Evolutionary conservation across 2,888 invertebrate species (phyloP).

Genomic region (Watsonalla binaria): DNA sequence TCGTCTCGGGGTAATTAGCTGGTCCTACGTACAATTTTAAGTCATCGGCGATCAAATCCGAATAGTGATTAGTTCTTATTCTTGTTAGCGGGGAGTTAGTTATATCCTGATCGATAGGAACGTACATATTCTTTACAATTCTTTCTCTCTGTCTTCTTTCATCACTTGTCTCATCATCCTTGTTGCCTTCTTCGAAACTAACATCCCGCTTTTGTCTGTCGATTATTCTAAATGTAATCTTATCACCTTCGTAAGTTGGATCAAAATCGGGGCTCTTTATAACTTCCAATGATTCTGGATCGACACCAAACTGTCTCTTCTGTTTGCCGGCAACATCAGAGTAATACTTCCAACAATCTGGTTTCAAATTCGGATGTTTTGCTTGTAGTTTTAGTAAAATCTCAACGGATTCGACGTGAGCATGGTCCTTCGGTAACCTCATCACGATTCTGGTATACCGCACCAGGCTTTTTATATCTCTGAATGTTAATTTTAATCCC

Average conservation of each 20-base stretch:
- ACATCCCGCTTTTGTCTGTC: conserved; percentile 61
- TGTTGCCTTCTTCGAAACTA: conserved; percentile 39
- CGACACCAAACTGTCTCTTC: conserved; percentile 67
- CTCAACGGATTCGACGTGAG: conserved; percentile 53
- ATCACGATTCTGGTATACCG: conserved; percentile 63
- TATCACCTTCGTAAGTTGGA: conserved; percentile 49
- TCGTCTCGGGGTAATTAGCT: conserved; percentile 54
- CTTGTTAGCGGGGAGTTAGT: conserved; percentile 47
- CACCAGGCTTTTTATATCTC: conserved; percentile 52
- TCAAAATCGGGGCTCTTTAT: conserved; percentile 57
- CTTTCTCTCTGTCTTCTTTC: conserved; percentile 35
- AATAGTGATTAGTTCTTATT: conserved; percentile 59
- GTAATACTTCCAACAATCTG: conserved; percentile 66
- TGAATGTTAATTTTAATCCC: conserved; percentile 55
- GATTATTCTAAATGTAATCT: conserved; percentile 53
- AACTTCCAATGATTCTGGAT: conserved; percentile 59
- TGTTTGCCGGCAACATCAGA: conserved; percentile 67
- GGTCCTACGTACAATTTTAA: conserved; percentile 64
- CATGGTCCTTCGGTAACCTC: conserved; percentile 54
- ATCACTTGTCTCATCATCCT: conserved; percentile 27
- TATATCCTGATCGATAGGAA: conserved; percentile 46
- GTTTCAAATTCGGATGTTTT: conserved; percentile 54
- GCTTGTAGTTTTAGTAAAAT: conserved; percentile 46
- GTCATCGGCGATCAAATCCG: conserved; percentile 60
- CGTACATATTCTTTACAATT: conserved; percentile 47